phyloP scores from a whole-genome alignment of 1,140 invertebrate genomes.

The Triops longicaudatus region DNA sequence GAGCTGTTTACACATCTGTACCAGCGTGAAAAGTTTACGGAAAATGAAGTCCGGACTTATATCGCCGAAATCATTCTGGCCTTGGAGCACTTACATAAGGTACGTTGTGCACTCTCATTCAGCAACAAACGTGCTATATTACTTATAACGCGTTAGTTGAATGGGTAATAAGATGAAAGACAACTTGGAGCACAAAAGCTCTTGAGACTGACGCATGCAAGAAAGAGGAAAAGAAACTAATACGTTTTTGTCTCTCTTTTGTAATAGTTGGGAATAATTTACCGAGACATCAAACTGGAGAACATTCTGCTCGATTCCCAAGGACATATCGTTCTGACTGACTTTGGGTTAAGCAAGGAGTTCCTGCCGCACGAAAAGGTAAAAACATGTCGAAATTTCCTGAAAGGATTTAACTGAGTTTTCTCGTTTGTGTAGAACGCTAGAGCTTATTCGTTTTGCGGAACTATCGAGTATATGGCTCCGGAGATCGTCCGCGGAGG shows the following conservation, averaged over 20 bases:
- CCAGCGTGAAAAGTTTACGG: conserved; percentile 73
- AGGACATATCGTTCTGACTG: conserved; percentile 83
- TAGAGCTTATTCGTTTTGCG: conserved; percentile 92
- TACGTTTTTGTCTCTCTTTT: conserved; percentile 33
- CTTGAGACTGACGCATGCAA: neutral
- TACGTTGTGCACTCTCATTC: conserved; percentile 37
- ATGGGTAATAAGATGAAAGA: neutral
- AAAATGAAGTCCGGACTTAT: conserved; percentile 75
- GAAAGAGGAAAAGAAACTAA: conserved; percentile 9
- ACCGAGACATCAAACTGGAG: conserved; percentile 90
- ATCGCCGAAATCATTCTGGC: conserved; percentile 87
- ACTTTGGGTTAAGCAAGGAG: conserved; percentile 86
- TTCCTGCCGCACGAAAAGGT: conserved; percentile 59
- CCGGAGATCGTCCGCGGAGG: conserved; percentile 81
- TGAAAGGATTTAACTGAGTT: neutral
- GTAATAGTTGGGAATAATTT: conserved; percentile 81
- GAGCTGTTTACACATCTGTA: conserved; percentile 88
- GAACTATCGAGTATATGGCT: conserved; percentile 95
- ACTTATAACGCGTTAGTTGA: conserved; percentile 25
- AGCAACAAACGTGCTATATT: conserved; percentile 8
- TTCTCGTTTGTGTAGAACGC: conserved; percentile 45
- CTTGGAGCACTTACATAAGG: conserved; percentile 80
- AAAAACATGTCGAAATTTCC: conserved; percentile 27
- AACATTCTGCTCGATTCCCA: conserved; percentile 80
- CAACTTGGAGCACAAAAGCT: neutral